Evolutionary conservation across 1,140 invertebrate species (phyloP), one percentile per base, ranked within the genome.

Genomic region (Diachasma alloeum): DNA sequence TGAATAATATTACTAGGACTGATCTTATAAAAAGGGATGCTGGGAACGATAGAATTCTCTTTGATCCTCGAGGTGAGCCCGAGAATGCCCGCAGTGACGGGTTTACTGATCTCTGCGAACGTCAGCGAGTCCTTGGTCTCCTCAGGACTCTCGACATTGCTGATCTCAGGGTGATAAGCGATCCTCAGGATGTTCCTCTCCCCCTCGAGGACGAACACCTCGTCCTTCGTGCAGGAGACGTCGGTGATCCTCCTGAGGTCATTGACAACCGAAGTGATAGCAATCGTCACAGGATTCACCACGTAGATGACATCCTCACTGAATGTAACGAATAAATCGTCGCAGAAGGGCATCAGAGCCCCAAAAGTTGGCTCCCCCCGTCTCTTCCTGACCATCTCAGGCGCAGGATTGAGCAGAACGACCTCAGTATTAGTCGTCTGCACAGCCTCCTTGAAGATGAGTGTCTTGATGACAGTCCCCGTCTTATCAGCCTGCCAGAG

Each of bases 391-490:
- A 90, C 81, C 63, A 86, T 88, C 22, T 91, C 89, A 15, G 93
- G 84, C 37, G 89, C 86, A 22, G 91, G 94, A 89, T 95, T 95
- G 26, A 95, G 87, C 9, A 95, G 87, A 77, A 92, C 91, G 36
- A 94, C 93, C 82, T 94, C 91, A 69, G 91, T 89, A 82, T 92
- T 90, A 79, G 91, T 91, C 80, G 91, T 91, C 22, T 90, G 86
- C 71, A 94, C 87, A 9, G 92, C 91, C 70, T 94, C 93, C 90
- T 95, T 96, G 84, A 97, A 96, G 13, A 97, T 92, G 36, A 96
- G 88, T 0, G 96, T 97, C 89, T 95, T 94, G n/a, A 92, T 85
- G n/a, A 97, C 96, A 82, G 91, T 91, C 8, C 96, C 96, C 75
- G 90, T 83, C 72, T 91, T 88, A 87, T 95, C 93, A 11, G 96